Evolutionary conservation across 2,113 vertebrate species (phyloP).

Genomic region (Tachuris rubrigastra): DNA sequence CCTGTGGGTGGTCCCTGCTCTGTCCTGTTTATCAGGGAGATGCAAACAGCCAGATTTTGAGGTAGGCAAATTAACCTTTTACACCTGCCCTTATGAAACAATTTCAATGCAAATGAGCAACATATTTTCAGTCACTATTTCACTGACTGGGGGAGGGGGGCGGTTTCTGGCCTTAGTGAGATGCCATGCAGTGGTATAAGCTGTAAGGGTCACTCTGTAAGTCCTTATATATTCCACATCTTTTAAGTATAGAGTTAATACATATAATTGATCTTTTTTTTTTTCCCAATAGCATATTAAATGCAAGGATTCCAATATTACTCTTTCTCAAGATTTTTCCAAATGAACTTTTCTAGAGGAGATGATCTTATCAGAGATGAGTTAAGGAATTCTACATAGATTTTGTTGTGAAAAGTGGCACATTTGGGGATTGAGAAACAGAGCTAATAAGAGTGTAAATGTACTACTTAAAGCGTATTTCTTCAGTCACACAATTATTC

Average conservation of each 20-base stretch:
- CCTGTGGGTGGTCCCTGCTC: neutral
- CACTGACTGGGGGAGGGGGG: too few relatives aligned
- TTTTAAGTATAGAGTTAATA: neutral
- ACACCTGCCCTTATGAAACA: neutral
- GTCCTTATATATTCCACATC: neutral
- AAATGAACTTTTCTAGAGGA: neutral
- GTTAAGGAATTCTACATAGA: neutral
- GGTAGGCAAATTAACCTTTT: neutral
- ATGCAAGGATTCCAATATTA: neutral
- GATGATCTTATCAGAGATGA: neutral
- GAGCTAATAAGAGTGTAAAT: neutral
- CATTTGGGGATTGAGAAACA: neutral
- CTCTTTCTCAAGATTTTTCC: neutral
- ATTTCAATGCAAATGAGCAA: neutral
- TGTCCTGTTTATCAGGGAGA: neutral
- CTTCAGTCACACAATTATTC: neutral
- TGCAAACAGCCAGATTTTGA: neutral
- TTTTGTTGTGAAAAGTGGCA: neutral
- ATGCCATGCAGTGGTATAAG: neutral
- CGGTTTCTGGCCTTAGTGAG: neutral
- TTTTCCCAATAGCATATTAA: neutral
- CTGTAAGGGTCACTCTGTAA: neutral
- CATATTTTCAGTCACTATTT: neutral
- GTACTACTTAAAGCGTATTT: neutral
- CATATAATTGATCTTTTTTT: neutral